Conservation (phyloP, 2,113 vertebrate species). For the Dolichotis patagonum region DNA sequence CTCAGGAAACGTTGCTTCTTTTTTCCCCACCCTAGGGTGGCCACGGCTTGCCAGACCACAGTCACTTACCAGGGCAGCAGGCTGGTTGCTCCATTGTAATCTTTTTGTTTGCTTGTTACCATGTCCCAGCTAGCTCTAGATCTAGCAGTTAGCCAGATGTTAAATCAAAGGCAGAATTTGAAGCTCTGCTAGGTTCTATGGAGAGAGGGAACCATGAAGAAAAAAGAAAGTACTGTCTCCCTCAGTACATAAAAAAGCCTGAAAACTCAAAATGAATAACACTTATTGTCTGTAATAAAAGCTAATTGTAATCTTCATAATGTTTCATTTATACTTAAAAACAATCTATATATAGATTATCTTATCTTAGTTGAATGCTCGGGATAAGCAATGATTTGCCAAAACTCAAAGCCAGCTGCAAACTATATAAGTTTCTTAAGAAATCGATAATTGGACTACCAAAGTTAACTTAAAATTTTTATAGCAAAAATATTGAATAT, state of each 20-base stretch:
- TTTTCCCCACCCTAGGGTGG: no score
- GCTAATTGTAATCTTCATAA: slow-evolving; percentile 20
- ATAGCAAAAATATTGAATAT: neutral
- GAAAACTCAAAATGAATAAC: neutral
- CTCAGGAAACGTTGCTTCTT: no score
- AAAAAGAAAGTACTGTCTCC: neutral
- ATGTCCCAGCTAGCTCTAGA: neutral
- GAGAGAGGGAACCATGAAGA: neutral
- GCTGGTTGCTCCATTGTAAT: neutral
- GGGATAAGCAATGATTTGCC: slow-evolving; percentile 2
- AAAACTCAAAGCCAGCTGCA: neutral
- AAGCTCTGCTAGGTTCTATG: neutral
- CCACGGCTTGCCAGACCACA: no score
- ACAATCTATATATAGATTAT: neutral
- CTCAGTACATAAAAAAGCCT: neutral
- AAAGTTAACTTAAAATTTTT: neutral
- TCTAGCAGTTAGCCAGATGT: neutral
- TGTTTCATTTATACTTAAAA: slow-evolving; percentile 13
- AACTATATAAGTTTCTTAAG: neutral
- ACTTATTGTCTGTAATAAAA: neutral
- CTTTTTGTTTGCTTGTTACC: neutral
- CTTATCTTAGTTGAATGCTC: neutral
- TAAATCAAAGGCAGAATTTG: neutral
- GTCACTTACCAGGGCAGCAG: no score
- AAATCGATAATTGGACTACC: neutral